phyloP scores from a whole-genome alignment of 2,797 vertebrate genomes.

The Pseudochromis fuscus region DNA sequence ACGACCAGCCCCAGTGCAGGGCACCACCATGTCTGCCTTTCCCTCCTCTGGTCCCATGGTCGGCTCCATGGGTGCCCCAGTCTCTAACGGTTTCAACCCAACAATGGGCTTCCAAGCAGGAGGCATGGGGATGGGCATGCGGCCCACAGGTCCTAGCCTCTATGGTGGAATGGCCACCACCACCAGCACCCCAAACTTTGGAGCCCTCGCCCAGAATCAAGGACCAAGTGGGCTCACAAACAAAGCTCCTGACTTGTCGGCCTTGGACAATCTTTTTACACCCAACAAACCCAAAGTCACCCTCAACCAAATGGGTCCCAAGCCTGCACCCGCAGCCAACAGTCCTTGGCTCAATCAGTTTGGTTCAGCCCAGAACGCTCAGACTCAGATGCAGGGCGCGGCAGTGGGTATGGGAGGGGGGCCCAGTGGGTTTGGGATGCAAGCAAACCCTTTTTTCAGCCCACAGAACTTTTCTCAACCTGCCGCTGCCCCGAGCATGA shows the following conservation, averaged over 20 bases:
- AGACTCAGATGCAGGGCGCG: slow-evolving; percentile 83
- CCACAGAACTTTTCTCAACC: slow-evolving; percentile 95
- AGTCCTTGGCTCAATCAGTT: slow-evolving; percentile 93
- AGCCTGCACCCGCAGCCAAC: slow-evolving; percentile 67
- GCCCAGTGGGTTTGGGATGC: slow-evolving; percentile 91
- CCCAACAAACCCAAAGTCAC: slow-evolving; percentile 95
- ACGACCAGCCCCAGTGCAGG: slow-evolving; percentile 80
- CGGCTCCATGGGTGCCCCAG: slow-evolving; percentile 82
- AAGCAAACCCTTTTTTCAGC: slow-evolving; percentile 97
- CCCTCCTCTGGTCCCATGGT: slow-evolving; percentile 84
- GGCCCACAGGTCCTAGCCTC: slow-evolving; percentile 85
- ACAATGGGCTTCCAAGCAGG: slow-evolving; percentile 89
- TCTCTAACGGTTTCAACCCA: slow-evolving; percentile 91
- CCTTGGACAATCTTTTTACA: slow-evolving; percentile 94
- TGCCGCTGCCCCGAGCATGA: slow-evolving; percentile 70
- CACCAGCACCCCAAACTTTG: slow-evolving; percentile 90
- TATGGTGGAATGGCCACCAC: slow-evolving; percentile 87
- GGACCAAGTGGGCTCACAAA: slow-evolving; percentile 73
- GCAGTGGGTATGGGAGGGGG: slow-evolving; percentile 80
- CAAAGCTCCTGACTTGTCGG: slow-evolving; percentile 89
- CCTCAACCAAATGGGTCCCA: slow-evolving; percentile 94
- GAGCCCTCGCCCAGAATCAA: slow-evolving; percentile 82
- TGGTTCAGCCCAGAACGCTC: slow-evolving; percentile 76
- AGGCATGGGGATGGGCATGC: slow-evolving; percentile 86
- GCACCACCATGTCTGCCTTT: slow-evolving; percentile 80